Evolutionary conservation across 2,888 invertebrate species (phyloP).

Genomic region (Caenorhabditis plicata): DNA sequence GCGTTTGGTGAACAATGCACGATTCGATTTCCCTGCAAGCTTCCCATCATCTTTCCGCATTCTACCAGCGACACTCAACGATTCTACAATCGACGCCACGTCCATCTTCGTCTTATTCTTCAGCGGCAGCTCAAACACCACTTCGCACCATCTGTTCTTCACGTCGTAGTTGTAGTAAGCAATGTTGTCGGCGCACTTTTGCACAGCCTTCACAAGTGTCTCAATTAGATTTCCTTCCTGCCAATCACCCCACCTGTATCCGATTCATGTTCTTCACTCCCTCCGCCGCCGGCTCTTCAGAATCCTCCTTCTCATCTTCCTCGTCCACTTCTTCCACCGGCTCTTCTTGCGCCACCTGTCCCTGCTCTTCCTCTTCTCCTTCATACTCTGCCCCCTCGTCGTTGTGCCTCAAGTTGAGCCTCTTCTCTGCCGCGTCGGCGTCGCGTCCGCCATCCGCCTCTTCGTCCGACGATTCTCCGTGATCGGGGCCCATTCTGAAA

Average conservation of each 20-base stretch:
- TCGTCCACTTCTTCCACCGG: slow-evolving; percentile 58
- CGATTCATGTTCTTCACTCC: background rate
- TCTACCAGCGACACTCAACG: slow-evolving; percentile 13
- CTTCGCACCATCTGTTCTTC: slow-evolving; percentile 80
- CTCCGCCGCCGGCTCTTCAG: background rate
- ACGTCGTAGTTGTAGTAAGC: slow-evolving; percentile 76
- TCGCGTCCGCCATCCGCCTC: slow-evolving; percentile 59
- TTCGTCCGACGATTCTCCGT: slow-evolving; percentile 56
- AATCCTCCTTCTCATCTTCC: slow-evolving; percentile 13
- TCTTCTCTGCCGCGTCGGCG: slow-evolving; percentile 58
- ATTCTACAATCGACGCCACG: slow-evolving; percentile 75
- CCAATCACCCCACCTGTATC: background rate
- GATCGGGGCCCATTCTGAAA: slow-evolving; percentile 31
- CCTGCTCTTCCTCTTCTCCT: slow-evolving; percentile 59
- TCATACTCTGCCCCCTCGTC: slow-evolving; percentile 63
- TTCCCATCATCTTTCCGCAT: background rate
- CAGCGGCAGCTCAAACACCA: slow-evolving; percentile 72
- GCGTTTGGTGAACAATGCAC: slow-evolving; percentile 74
- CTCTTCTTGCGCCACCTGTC: slow-evolving; percentile 68
- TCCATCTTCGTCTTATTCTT: slow-evolving; percentile 75
- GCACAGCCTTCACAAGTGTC: slow-evolving; percentile 12
- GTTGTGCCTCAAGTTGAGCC: slow-evolving; percentile 55
- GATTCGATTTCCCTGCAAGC: slow-evolving; percentile 71
- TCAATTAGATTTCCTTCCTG: slow-evolving; percentile 1
- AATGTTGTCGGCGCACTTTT: slow-evolving; percentile 19